Percentiles rank a stretch among this genome's conserved stretches.
phyloP scores from a whole-genome alignment of 2,888 invertebrate species.

The Synanthedon andrenaeformis region DNA sequence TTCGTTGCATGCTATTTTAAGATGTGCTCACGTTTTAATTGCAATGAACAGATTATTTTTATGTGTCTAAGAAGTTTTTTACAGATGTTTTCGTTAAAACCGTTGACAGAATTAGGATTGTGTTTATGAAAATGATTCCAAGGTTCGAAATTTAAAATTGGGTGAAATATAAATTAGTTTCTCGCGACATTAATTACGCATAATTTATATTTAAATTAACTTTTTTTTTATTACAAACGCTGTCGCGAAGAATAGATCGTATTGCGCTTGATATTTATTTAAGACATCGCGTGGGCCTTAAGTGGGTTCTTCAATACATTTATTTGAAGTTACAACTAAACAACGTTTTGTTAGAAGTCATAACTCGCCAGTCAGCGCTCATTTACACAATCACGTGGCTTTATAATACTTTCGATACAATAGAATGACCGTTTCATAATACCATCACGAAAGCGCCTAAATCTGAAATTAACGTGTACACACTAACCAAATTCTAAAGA shows the following conservation, averaged over 20 bases:
- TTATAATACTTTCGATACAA: conserved; percentile 48
- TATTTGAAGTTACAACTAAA: conserved; percentile 5
- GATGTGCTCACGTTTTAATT: conserved; percentile 65
- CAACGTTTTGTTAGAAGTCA: conserved; percentile 11
- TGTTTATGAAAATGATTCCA: conserved; percentile 49
- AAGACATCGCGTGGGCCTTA: background rate
- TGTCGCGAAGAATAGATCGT: background rate
- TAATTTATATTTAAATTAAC: background rate
- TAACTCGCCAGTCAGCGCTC: conserved; percentile 30
- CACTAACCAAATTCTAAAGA: conserved; percentile 28
- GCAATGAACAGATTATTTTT: conserved; percentile 57
- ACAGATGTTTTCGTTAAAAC: conserved; percentile 57
- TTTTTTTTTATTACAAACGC: background rate
- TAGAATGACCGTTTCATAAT: conserved; percentile 52
- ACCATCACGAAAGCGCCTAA: conserved; percentile 60
- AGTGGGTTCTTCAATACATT: background rate
- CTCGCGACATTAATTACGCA: background rate
- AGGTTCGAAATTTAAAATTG: conserved; percentile 30
- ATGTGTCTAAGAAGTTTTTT: conserved; percentile 47
- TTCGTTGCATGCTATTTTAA: conserved; percentile 53
- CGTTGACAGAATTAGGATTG: conserved; percentile 62
- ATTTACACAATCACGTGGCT: conserved; percentile 52
- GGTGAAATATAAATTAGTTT: conserved; percentile 2
- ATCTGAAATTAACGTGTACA: conserved; percentile 66
- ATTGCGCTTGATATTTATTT: background rate